phyloP scores from a whole-genome alignment of 2,888 invertebrate species.

The Pterostichus madidus region DNA sequence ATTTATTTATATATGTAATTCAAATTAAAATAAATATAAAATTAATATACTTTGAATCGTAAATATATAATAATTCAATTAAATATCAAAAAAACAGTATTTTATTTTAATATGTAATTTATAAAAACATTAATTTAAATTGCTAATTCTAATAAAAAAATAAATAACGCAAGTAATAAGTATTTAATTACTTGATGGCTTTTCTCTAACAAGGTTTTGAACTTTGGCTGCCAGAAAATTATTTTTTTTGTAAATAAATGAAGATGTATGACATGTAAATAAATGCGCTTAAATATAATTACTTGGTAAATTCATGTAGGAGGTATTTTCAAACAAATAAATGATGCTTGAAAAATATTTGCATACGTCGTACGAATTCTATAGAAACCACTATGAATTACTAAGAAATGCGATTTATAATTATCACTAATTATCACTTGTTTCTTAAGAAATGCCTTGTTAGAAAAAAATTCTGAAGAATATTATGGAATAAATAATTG shows the following conservation, averaged over 20 bases:
- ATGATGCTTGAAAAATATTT: conserved; percentile 52
- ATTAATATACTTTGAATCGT: no score
- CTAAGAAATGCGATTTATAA: conserved; percentile 49
- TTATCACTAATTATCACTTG: conserved; percentile 51
- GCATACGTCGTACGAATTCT: conserved; percentile 40
- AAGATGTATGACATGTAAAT: conserved; percentile 22
- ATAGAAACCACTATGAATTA: conserved; percentile 53
- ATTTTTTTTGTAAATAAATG: conserved; percentile 18
- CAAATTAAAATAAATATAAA: no score
- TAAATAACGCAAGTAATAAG: not conserved
- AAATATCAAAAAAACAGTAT: not conserved
- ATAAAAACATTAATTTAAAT: conserved; percentile 3
- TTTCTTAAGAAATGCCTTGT: conserved; percentile 18
- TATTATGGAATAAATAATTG: not conserved
- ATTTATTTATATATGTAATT: no score
- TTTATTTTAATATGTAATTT: not conserved
- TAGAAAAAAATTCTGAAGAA: conserved; percentile 14
- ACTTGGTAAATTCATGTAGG: conserved; percentile 28
- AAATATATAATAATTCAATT: not conserved
- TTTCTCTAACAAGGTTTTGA: conserved; percentile 6
- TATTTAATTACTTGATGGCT: conserved; percentile 5
- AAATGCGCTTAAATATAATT: conserved; percentile 29
- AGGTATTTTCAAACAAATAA: conserved; percentile 36
- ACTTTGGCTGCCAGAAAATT: conserved; percentile 15
- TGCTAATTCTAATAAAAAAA: conserved; percentile 2